Evolutionary conservation across 2,888 invertebrate species (phyloP), one percentile per base, ranked within the genome.

Genomic region (Pterostichus madidus): DNA sequence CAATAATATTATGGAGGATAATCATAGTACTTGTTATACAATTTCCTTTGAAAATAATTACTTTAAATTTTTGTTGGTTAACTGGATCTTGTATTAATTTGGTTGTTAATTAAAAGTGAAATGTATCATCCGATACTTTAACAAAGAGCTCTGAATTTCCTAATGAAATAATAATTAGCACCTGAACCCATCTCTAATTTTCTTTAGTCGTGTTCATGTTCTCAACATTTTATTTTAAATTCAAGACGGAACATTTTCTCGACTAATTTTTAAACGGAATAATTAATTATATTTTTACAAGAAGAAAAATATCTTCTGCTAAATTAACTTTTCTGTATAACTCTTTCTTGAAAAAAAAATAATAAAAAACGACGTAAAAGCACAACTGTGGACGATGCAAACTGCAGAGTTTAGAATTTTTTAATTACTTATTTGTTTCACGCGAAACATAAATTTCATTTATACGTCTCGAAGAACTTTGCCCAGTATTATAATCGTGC

Each of bases 221-320:
- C 4, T 61, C 59, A 61, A 61, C 59, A 56, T 32, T 32, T 59
- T 35, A 32, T 64, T 11, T n/a, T 35, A 46, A 39, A 71, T 46
- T 71, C 71, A 44, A 71, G 46, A 46, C 0, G 24, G 17, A 71
- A 0, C 17, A 71, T 68, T 80, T 52, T 56, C 11, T n/a, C 10
- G 8, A 13, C 32, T 52, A 64, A 68, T 68, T 80, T 68, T 80
- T 64, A 31, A 80, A 52, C 80, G 35, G 53, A 64, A 68, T 68
- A 68, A 80, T 80, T 80, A 80, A 80, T 80, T 80, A 80, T 71
- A 80, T 80, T 80, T 71, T 13, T 80, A 61, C 59, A 64, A 52
- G 68, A 68, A 49, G 68, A 49, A 68, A 68, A 80, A 80, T 68
- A 68, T 68, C 80, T 80, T 80, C 68, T 52, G 68, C 68, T 68